phyloP scores from a whole-genome alignment of 2,113 vertebrate genomes.

The western clawed frog (Xenopus tropicalis) region UCB_Xtro_10.0 CM004447.2:17643001-17643500 shows the following conservation, averaged over 20 bases:
- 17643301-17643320: constrained; percentile 33
- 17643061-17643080: accelerated
- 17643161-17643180: constrained; percentile 14
- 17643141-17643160: constrained; percentile 36
- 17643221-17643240: background rate
- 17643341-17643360: constrained; percentile 30
- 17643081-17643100: constrained; percentile 3
- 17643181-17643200: background rate
- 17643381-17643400: background rate
- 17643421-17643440: background rate
- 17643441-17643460: background rate
- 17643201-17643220: constrained; percentile 12
- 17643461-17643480: background rate
- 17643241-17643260: constrained; percentile 29
- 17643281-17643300: background rate
- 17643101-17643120: constrained; percentile 32
- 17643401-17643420: constrained; percentile 11
- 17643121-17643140: constrained; percentile 42
- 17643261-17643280: background rate
- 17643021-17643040: too few species aligned
- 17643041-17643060: constrained; percentile 4
- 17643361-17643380: constrained; percentile 36
- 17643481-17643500: too few species aligned
- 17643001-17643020: too few species aligned
- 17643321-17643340: constrained; percentile 40